Percentiles rank a stretch among this genome's conserved stretches.
Evolutionary conservation across 2,888 invertebrate species (phyloP).

Genomic region (Agonopterix arenella): DNA sequence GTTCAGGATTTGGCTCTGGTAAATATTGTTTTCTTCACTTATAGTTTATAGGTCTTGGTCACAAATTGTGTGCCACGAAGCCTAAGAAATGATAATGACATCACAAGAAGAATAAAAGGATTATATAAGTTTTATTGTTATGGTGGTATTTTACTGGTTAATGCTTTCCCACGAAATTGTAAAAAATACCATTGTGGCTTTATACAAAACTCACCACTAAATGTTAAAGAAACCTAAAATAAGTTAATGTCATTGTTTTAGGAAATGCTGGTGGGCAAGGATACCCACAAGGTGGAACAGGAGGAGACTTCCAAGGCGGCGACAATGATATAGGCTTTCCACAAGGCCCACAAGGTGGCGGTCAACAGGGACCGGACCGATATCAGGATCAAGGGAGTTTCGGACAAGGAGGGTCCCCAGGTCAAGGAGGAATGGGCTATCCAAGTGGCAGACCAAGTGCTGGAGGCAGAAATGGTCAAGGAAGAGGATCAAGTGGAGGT

Average conservation of each 20-base stretch:
- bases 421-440: constrained; percentile 22
- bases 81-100: too few relatives aligned
- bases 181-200: too few relatives aligned
- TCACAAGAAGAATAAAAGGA: too few relatives aligned
- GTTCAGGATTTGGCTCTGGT: constrained; percentile 35
- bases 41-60: too few relatives aligned
- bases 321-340: constrained; percentile 27
- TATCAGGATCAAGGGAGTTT: constrained; percentile 25
- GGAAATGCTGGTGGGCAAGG: constrained; percentile 23
- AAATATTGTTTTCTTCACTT: background rate
- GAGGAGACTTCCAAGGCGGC: constrained; percentile 23
- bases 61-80: too few relatives aligned
- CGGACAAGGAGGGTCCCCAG: constrained; percentile 15
- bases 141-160: too few relatives aligned
- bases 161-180: too few relatives aligned
- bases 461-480: constrained; percentile 21
- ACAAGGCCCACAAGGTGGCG: constrained; percentile 19
- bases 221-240: background rate
- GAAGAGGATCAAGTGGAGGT: background rate
- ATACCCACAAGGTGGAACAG: constrained; percentile 26
- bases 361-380: constrained; percentile 14
- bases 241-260: background rate
- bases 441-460: constrained; percentile 31
- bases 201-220: too few relatives aligned
- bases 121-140: too few relatives aligned